Evolutionary conservation across 2,797 vertebrate species (phyloP), one percentile per base, ranked within the genome.

Genomic region (Gallinago stenura): DNA sequence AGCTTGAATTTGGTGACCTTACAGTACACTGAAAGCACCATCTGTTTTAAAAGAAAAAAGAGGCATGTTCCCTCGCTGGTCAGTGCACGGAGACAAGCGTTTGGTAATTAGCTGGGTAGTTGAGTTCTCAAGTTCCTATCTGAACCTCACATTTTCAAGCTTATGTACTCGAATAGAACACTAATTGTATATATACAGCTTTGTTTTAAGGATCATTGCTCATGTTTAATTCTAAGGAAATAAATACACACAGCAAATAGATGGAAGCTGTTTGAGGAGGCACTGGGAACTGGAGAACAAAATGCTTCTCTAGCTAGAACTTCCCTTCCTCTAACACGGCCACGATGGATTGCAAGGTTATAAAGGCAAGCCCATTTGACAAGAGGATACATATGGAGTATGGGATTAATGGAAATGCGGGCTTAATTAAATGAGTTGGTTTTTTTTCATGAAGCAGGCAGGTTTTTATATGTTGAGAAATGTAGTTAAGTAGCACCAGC

Each of bases 1-100:
- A 97, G 94, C 95, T 93, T 97, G 95, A 94, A 92, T 96, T 68
- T 83, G 89, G 94, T 95, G 95, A 95, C 93, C 95, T 96, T 95
- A 95, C 37, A 87, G 54, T 78, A 62, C 0, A 3, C 50, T 83
- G 89, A 85, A 95, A 91, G 89, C 82, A 65, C 96, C 95, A 96
- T 96, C 95, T 96, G 95, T 65, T 91, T 89, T 10, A 69, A 79
- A 68, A 93, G 91, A 72, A 77, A n/a, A 33, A 71, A 45, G 71
- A 93, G 82, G 76, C 72, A 1, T 31, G 50, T 86, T 83, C 89
- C 68, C 64, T 77, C 65, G 87, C 87, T 50, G 92, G 95, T 46
- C 95, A 96, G 91, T 11, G 84, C 78, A 57, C 0, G 35, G 71
- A 75, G 58, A 89, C 0, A 53, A 75, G 28, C 3, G 0, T 25